Base-by-base conservation (phyloP, 2,797 vertebrate species). In the Ispidina picta region DNA sequence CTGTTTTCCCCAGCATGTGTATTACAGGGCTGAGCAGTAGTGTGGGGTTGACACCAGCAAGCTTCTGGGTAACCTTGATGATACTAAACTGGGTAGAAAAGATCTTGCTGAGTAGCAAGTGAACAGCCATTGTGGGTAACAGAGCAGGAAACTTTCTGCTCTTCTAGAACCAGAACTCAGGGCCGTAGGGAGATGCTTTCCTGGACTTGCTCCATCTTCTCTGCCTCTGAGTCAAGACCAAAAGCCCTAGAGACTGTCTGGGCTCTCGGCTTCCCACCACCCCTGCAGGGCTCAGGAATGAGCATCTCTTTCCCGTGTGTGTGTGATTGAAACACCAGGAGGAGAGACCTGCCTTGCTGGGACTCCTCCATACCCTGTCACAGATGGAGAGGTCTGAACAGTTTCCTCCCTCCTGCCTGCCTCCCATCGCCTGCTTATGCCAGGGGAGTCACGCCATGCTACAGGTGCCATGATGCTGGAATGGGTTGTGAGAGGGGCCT, bases 51-150 rank as follows among this genome's bases (percentile, higher is more conserved):
- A 54, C 60, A 59, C 58, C 54, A 68, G 33, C 31, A 59, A 63
- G 44, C 66, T 77, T 49, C 60, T 43, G 48, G 25, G 65, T 62
- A 49, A 16, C 43, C 6, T 25, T 16, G 31, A 3, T 39, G 3
- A 13, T 10, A 15, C 39, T 43, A 23, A 83, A 5, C 8, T 6
- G 39, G 19, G 4, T 63, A 33, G 26, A 35, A 52, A 31, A 55
- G 55, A 12, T 8, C 3, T 21, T 1, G 1, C 31, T 76, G 39
- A 10, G 54, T 35, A 41, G 41, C 63, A 29, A 8, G 3, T 31
- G 64, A n/a, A 25, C 7, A 15, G 23, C n/a, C 1, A 0, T 39
- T 9, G 18, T 3, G 23, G 60, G 8, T 23, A 49, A 17, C 0
- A 0, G 74, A 25, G 29, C 51, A 49, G 91, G n/a, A 70, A 37